Evolutionary conservation across 1,140 invertebrate genomes (phyloP), one percentile per base, ranked within the genome.

Genomic region (Bombus sylvicola): DNA sequence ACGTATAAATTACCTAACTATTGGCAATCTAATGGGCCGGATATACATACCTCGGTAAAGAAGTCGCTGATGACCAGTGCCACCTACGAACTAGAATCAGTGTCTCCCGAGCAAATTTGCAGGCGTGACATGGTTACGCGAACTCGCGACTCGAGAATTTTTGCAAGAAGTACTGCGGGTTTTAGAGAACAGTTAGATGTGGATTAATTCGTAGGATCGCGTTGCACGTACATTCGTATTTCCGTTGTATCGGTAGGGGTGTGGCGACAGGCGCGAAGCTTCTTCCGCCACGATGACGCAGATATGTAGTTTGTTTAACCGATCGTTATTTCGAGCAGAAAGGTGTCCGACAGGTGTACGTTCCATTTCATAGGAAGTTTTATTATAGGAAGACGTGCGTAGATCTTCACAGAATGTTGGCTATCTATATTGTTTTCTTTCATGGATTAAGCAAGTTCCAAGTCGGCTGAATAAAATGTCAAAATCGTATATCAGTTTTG

Each of bases 241-340:
- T 71, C 28, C 59, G 73, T 31, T 39, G 12, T 13, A 43, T 64
- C 28, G 73, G 41, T 72, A 87, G 88, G 89, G 89, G 90, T 91
- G 90, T 91, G 90, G 90, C 90, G 88, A 74, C 34, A 81, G 41
- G 37, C 53, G n/a, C 28, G 69, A 82, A 28, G 37, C 74, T 79
- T 75, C 69, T 85, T 79, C 43, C 72, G 79, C 62, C 73, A 79
- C 64, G 53, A 81, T 91, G 90, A 91, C 89, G 87, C 90, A 88
- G 62, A 89, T 59, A 73, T 37, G 83, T 85, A 68, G 82, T 84
- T 86, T 86, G 62, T 82, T 81, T 84, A 34, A 34, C 80, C 87
- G 87, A 89, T 90, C 87, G 77, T 91, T 87, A 90, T 79, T 43
- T 71, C 71, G 22, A 43, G 39, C 57, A 37, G 74, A 72, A 80